A percentile compares a stretch with the other conserved stretches of the same genome.
Conservation (phyloP, 2,113 vertebrate genomes). For the Stigmatopora nigra region DNA sequence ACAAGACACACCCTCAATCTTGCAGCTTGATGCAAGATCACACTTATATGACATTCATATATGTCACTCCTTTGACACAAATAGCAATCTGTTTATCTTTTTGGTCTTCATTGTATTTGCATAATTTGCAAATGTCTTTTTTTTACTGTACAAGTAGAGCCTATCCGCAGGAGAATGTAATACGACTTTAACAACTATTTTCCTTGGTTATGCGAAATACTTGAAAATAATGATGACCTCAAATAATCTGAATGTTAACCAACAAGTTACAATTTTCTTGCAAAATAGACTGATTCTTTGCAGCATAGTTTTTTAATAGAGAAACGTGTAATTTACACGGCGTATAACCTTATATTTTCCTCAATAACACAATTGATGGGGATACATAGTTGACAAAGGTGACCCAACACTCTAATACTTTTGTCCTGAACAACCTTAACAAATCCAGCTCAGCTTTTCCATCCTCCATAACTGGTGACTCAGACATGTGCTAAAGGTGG, state of each 20-base stretch:
- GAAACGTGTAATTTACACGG: not conserved
- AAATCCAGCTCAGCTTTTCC: constrained; percentile 47
- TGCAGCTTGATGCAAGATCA: not conserved
- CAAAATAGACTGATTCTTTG: not conserved
- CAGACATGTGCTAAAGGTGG: constrained; percentile 32
- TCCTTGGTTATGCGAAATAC: not conserved
- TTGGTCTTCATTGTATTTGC: not conserved
- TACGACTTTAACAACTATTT: not conserved
- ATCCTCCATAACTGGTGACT: constrained; percentile 22
- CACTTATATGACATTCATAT: not conserved
- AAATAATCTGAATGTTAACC: not conserved
- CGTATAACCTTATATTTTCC: not conserved
- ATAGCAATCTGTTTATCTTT: not conserved
- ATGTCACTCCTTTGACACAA: not conserved
- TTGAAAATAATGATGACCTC: not conserved
- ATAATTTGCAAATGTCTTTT: not conserved
- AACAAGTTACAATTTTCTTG: not conserved
- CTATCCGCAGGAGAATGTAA: not conserved
- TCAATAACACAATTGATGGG: not conserved
- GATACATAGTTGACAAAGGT: not conserved
- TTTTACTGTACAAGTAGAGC: not conserved
- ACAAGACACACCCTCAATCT: not conserved
- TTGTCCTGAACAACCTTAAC: constrained; percentile 22
- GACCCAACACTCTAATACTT: constrained; percentile 4
- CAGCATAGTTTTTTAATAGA: not conserved